These are phyloP conservation scores for Medauroidea extradentata DNA, from an alignment of 1,140 invertebrate genomes.

Conservation along the genomic window DNA sequence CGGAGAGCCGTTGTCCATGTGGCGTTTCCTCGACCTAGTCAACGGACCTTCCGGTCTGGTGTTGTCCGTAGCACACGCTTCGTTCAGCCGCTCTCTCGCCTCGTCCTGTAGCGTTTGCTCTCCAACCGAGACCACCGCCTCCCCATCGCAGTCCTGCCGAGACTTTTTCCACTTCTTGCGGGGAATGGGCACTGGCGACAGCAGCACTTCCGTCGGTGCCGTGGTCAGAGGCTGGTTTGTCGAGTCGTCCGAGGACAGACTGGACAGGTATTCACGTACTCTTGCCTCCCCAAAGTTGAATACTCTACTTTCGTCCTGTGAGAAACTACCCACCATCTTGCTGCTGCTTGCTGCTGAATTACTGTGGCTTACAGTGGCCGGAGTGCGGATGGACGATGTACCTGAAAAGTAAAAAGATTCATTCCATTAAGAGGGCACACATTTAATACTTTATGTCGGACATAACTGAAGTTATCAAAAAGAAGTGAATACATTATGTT, in stretches of 20 bases:
- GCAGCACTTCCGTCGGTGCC: background rate
- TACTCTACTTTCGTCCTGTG: conserved; percentile 30
- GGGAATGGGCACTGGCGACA: background rate
- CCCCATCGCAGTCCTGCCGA: background rate
- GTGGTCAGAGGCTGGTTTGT: background rate
- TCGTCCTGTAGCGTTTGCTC: background rate
- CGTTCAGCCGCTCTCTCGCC: background rate
- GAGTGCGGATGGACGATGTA: conserved; percentile 34
- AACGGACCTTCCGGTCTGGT: conserved; percentile 1
- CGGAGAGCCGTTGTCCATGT: background rate
- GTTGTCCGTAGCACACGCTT: background rate
- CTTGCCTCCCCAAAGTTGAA: conserved; percentile 52
- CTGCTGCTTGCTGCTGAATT: background rate
- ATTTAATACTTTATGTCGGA: too few relatives aligned
- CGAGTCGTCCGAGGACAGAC: conserved; percentile 39
- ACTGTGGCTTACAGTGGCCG: conserved; percentile 13
- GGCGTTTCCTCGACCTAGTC: conserved; percentile 7
- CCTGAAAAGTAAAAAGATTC: too few relatives aligned
- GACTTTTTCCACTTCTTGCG: conserved; percentile 4
- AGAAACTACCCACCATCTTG: background rate
- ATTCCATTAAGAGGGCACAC: too few relatives aligned
- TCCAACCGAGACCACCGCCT: background rate
- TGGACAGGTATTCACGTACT: conserved; percentile 51
- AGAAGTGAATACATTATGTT: too few relatives aligned
- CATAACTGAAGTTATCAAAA: too few relatives aligned